Percentiles rank a stretch among this genome's conserved stretches.
Evolutionary conservation across 1,140 invertebrate genomes (phyloP).

Genomic region (Drosophila rufa): DNA sequence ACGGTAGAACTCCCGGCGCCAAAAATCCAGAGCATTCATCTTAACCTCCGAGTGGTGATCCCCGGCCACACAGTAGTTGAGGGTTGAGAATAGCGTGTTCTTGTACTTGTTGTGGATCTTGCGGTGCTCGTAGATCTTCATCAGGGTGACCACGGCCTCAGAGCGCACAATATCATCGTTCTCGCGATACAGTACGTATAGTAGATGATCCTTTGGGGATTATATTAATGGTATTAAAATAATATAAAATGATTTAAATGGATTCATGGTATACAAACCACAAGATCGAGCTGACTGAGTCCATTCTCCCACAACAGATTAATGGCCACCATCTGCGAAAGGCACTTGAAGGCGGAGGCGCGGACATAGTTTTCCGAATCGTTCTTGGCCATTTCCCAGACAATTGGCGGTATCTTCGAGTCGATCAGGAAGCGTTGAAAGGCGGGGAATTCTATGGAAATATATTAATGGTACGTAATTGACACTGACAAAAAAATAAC

Average conservation of each 20-base stretch:
- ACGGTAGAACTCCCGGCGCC: slow-evolving; percentile 89
- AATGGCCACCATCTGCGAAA: slow-evolving; percentile 89
- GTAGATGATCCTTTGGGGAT: slow-evolving; percentile 87
- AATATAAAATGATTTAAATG: background rate
- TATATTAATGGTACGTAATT: background rate
- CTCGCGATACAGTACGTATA: slow-evolving; percentile 88
- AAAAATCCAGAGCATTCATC: slow-evolving; percentile 89
- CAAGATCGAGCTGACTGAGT: slow-evolving; percentile 87
- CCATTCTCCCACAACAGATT: slow-evolving; percentile 88
- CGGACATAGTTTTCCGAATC: slow-evolving; percentile 91
- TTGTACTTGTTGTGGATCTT: slow-evolving; percentile 86
- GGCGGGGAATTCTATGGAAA: slow-evolving; percentile 89
- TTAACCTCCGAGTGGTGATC: slow-evolving; percentile 94
- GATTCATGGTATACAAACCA: slow-evolving; percentile 85
- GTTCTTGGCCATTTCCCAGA: slow-evolving; percentile 88
- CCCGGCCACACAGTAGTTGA: slow-evolving; percentile 88
- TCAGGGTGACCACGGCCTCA: slow-evolving; percentile 89
- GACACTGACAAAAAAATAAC: slow-evolving; percentile 44
- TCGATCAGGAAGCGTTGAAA: slow-evolving; percentile 90
- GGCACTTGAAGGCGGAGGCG: slow-evolving; percentile 89
- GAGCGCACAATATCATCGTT: slow-evolving; percentile 91
- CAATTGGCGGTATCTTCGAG: slow-evolving; percentile 88
- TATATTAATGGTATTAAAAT: background rate
- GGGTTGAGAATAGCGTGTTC: slow-evolving; percentile 86
- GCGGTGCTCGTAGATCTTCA: slow-evolving; percentile 88